Conservation (phyloP, 2,113 vertebrate genomes). For the Leuciscus idus region DNA sequence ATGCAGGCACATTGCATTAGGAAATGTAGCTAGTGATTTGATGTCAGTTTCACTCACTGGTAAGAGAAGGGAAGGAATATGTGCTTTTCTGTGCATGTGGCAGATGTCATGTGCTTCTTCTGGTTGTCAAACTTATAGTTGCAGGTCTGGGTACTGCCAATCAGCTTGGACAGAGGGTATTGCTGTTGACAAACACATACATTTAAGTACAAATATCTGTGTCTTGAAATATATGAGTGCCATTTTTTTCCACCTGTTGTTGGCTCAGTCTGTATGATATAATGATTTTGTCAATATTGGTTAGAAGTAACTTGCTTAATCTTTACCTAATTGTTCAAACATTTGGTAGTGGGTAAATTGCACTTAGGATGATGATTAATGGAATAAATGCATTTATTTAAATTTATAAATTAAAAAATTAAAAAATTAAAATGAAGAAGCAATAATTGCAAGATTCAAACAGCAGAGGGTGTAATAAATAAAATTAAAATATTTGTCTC, state of each 20-base stretch:
- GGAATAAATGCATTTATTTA: not conserved
- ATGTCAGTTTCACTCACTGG: constrained; percentile 74
- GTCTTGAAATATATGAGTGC: not conserved
- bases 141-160: constrained; percentile 86
- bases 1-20: not conserved
- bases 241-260: not conserved
- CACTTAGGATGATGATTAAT: not conserved
- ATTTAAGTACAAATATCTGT: not conserved
- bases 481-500: constrained; percentile 44
- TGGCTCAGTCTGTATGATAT: not conserved
- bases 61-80: constrained; percentile 81
- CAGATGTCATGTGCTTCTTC: constrained; percentile 81
- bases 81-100: constrained; percentile 84
- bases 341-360: constrained; percentile 30
- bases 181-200: constrained; percentile 66
- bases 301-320: not conserved
- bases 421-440: constrained; percentile 31
- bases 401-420: not conserved
- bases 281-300: not conserved
- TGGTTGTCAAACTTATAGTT: constrained; percentile 84
- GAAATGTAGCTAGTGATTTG: not conserved
- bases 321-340: not conserved
- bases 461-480: not conserved
- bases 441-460: not conserved
- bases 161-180: constrained; percentile 73